phyloP scores from a whole-genome alignment of 2,888 invertebrate genomes.

The Stenodera caucasica region DNA sequence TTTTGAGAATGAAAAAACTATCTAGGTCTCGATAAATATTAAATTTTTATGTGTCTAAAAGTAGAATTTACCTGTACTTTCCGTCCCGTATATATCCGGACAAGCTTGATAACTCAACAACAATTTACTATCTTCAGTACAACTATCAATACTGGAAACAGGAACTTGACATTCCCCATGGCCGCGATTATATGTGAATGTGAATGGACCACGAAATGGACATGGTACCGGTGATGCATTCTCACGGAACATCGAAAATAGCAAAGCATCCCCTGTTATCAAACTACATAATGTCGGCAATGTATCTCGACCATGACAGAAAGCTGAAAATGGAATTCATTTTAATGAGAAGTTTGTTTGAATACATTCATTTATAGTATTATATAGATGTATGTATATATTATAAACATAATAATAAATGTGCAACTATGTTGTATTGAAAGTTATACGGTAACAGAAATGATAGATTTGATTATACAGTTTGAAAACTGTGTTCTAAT shows the following conservation, averaged over 20 bases:
- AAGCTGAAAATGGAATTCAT: constrained; percentile 61
- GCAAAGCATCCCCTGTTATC: constrained; percentile 85
- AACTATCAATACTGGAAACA: constrained; percentile 89
- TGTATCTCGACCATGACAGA: constrained; percentile 73
- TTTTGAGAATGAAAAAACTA: neutral
- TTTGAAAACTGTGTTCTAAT: neutral
- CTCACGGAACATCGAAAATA: constrained; percentile 88
- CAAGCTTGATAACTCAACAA: constrained; percentile 93
- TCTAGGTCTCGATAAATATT: too few relatives aligned
- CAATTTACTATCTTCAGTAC: constrained; percentile 88
- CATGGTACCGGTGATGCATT: constrained; percentile 87
- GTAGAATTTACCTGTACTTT: constrained; percentile 75
- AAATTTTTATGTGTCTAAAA: too few relatives aligned
- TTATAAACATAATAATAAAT: neutral
- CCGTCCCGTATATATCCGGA: constrained; percentile 86
- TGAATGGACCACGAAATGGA: constrained; percentile 85
- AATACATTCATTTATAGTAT: neutral
- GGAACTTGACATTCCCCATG: constrained; percentile 89
- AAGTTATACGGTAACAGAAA: neutral
- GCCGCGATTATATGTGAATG: constrained; percentile 90
- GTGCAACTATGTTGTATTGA: neutral
- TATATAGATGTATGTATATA: neutral
- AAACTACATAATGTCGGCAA: constrained; percentile 80
- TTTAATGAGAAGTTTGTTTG: constrained; percentile 5
- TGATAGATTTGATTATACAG: neutral